Evolutionary conservation across 1,140 invertebrate genomes (phyloP), one percentile per base, ranked within the genome.

Genomic region (Drusus annulatus): DNA sequence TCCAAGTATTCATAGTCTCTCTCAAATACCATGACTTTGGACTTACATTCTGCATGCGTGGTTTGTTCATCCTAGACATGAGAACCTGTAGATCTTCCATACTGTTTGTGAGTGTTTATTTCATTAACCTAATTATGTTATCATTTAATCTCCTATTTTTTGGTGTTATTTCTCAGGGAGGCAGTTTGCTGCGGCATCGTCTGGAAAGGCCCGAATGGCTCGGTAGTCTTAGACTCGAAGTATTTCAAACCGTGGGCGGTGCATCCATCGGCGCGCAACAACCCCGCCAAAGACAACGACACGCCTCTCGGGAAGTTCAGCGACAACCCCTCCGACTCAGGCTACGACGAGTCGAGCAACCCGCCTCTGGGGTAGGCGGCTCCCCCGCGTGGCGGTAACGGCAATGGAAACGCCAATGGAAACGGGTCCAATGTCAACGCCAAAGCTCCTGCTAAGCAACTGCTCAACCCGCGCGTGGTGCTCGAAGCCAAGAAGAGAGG

Each of bases 241-340:
- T 80, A 28, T 60, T 79, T 81, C 23, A 81, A 80, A 25, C 58
- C 73, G 5, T 77, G 76, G 28, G 50, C 54, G 54, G 15, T 63
- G 73, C 54, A 82, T 65, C 78, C 62, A 25, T 74, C 28, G 45
- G 51, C 65, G 45, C 25, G 16, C 3, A 69, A 69, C n/a, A 69
- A 16, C 8, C 13, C 65, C 77, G 19, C 50, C 10, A 69, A 74
- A 45, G 79, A 65, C 23, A 78, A 62, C 16, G 76, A 83, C 45
- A 31, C 74, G 13, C 71, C 77, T 17, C 45, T 31, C 86, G 88
- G 80, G 87, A 91, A 69, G 86, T 92, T 91, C 85, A 93, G 91
- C 84, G 92, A 93, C 83, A 92, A 91, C 60, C 93, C 92, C 1
- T 93, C 92, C 3, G 92, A 93, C 85, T 93, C 92, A 0, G 92